These are phyloP conservation scores for Metridium senile DNA, from an alignment of 92 coral and sea anemone species.

Conservation along the genomic window DNA sequence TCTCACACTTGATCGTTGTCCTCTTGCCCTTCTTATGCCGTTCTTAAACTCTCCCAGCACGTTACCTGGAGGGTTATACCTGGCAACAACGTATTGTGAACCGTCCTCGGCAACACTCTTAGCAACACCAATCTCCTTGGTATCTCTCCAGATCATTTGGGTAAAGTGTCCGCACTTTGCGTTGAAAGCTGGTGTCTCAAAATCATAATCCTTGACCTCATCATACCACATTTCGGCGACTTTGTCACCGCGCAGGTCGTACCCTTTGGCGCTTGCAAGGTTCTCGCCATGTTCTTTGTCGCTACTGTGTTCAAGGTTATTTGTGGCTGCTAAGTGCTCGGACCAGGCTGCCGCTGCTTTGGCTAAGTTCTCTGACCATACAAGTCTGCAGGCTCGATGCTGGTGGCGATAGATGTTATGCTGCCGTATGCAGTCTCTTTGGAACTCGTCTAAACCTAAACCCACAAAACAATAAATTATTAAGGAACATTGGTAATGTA, in stretches of 20 bases:
- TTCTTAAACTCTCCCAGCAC: constrained; percentile 77
- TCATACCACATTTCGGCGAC: constrained; percentile 83
- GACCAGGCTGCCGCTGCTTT: constrained; percentile 69
- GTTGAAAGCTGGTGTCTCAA: constrained; percentile 77
- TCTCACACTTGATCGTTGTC: constrained; percentile 61
- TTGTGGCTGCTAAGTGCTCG: constrained; percentile 62
- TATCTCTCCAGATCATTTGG: constrained; percentile 76
- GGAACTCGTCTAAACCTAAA: constrained; percentile 71
- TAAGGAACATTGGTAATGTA: no score
- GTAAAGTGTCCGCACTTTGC: constrained; percentile 88
- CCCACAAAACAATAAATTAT: constrained; percentile 8
- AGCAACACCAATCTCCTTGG: constrained; percentile 80
- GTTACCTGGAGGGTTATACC: constrained; percentile 95
- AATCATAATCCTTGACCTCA: constrained; percentile 77
- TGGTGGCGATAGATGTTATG: constrained; percentile 92
- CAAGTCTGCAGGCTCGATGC: constrained; percentile 70
- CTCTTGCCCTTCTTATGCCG: constrained; percentile 71
- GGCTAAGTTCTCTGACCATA: constrained; percentile 82
- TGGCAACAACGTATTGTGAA: constrained; percentile 83
- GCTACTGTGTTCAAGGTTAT: constrained; percentile 55
- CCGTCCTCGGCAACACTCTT: constrained; percentile 71
- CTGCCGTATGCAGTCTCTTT: constrained; percentile 80
- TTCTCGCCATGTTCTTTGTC: constrained; percentile 71
- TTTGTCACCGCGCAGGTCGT: constrained; percentile 55
- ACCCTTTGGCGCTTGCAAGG: constrained; percentile 51